These are phyloP conservation scores for Rhinogobio ventralis DNA, from an alignment of 2,797 vertebrate genomes.

Conservation along the genomic window DNA sequence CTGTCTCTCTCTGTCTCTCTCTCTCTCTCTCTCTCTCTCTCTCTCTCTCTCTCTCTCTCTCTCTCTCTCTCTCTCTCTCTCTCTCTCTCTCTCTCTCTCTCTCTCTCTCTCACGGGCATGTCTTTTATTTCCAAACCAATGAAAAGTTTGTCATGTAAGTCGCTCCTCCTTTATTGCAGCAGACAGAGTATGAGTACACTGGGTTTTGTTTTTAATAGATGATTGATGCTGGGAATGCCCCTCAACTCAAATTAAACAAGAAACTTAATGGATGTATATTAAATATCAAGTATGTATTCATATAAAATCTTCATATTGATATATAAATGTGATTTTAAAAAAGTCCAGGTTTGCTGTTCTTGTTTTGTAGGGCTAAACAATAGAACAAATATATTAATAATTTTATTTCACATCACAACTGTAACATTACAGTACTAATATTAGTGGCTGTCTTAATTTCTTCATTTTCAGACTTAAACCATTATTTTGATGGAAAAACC, in stretches of 20 bases:
- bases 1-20: neutral
- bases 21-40: neutral
- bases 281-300: neutral
- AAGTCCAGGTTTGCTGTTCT: too few species aligned
- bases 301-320: neutral
- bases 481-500: too few species aligned
- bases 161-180: neutral
- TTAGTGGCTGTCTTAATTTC: too few species aligned
- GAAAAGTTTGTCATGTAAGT: neutral
- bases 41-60: neutral
- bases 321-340: too few species aligned
- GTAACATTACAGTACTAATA: too few species aligned
- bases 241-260: neutral
- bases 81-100: neutral
- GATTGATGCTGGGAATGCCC: neutral
- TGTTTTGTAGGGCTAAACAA: too few species aligned
- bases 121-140: slow-evolving; percentile 18
- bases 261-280: neutral
- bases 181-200: neutral
- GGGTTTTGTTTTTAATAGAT: neutral
- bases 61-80: too few species aligned
- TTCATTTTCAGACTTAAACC: too few species aligned
- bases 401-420: too few species aligned
- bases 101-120: neutral
- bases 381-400: too few species aligned